Conservation (phyloP, 2,113 vertebrate genomes). For the Anser cygnoides region DNA sequence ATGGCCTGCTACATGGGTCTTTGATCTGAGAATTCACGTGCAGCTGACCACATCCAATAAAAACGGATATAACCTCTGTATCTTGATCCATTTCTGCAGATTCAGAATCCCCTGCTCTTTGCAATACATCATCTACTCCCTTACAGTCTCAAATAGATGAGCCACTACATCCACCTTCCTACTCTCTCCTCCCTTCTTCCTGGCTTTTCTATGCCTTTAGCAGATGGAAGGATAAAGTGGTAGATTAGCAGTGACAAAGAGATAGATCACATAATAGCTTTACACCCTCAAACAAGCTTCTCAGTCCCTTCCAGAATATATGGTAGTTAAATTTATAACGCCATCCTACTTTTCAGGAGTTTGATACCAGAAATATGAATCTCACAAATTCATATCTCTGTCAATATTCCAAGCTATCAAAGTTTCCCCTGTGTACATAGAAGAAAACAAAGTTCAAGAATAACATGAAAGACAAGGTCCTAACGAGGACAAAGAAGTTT, state of each 20-base stretch:
- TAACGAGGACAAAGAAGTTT: neutral
- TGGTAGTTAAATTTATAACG: neutral
- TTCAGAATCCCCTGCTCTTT: neutral
- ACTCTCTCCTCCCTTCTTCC: neutral
- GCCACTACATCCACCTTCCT: neutral
- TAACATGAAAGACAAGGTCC: neutral
- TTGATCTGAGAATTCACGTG: neutral
- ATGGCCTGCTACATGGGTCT: neutral
- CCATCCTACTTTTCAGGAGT: neutral
- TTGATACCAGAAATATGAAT: neutral
- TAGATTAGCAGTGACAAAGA: neutral
- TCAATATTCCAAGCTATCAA: neutral
- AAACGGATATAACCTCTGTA: neutral
- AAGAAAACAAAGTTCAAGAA: constrained; percentile 15
- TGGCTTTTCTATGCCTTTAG: neutral
- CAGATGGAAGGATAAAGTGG: neutral
- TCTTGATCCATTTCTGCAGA: neutral
- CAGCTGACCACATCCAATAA: neutral
- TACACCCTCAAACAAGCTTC: neutral
- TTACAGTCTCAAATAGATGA: neutral
- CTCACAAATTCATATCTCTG: neutral
- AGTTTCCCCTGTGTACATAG: neutral
- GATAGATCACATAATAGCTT: neutral
- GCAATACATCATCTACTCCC: neutral
- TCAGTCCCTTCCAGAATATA: neutral